Base-by-base conservation (phyloP, 1,140 invertebrate genomes). In the Callitettix versicolor region DNA sequence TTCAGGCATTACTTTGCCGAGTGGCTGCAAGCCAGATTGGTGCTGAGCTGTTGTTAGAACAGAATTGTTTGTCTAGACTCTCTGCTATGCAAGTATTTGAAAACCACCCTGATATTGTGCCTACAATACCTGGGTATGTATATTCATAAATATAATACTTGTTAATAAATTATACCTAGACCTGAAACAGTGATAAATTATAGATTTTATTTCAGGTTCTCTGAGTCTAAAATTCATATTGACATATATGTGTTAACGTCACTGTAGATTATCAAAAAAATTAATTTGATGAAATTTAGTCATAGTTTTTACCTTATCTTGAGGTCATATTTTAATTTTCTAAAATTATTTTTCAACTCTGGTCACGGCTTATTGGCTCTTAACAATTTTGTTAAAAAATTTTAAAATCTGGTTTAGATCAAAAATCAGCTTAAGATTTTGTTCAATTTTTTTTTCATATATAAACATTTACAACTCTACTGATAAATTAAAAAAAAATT, bases 81-180 rank as follows among this genome's bases (percentile, higher is more conserved):
- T 82, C 88, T 11, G 78, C 80, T 26, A 85, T 93, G 78, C 72
- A 71, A n/a, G 84, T 85, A 1, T 85, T 88, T 62, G 79, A 85
- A 67, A 74, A 80, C 55, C 84, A 91, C 68, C 86, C 86, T 2
- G 84, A 87, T 59, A 70, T 83, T 21, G 71, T 78, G 42, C 63
- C 56, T n/a, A n/a, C n/a, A n/a, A n/a, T n/a, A n/a, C n/a, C n/a
- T 11, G 36, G 48, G 17, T 41, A 50, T 53, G 22, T 51, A 22
- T 36, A 42, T 53, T 61, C n/a, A n/a, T n/a, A n/a, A n/a, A n/a
- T n/a, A n/a, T 51, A 61, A 54, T 50, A 50, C 14, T 15, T 42
- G 6, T 42, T 42, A 42, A 44, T 46, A 20, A 40, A 53, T 2
- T 36, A 7, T 9, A 36, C 7, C 7, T 36, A 36, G 34, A n/a